Conservation (phyloP, 2,797 vertebrate species). For the Gymnothorax javanicus region DNA sequence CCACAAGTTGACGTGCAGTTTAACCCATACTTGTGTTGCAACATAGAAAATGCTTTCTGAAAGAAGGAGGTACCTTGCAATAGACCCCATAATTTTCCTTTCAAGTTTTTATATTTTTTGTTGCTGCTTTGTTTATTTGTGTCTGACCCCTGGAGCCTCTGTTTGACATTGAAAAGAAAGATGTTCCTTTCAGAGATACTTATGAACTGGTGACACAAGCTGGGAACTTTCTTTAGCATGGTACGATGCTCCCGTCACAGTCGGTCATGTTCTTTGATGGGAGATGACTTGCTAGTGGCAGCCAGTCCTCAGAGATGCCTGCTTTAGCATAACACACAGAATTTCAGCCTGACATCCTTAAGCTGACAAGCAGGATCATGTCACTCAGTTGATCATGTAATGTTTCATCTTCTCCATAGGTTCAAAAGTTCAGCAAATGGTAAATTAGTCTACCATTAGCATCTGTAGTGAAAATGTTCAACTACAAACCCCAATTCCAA, state of each 20-base stretch:
- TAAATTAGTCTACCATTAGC: no score
- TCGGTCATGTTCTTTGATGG: not conserved
- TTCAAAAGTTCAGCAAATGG: no score
- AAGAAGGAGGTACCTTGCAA: no score
- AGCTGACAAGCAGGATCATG: not conserved
- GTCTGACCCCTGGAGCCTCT: not conserved
- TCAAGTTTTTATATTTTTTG: not conserved
- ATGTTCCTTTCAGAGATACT: not conserved
- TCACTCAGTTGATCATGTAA: not conserved
- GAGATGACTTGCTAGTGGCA: not conserved
- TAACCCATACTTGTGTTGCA: no score
- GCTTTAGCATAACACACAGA: not conserved
- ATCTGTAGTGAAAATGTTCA: no score
- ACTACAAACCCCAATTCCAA: no score
- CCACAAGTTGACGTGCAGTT: no score
- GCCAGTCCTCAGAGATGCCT: not conserved
- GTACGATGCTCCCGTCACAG: not conserved
- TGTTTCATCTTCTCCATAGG: not conserved
- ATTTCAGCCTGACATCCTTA: not conserved
- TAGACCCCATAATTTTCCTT: not conserved
- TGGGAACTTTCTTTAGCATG: not conserved
- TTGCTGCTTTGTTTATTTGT: not conserved
- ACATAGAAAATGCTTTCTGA: no score
- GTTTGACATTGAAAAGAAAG: not conserved
- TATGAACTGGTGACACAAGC: not conserved